Evolutionary conservation across 1,140 invertebrate genomes (phyloP), one percentile per base, ranked within the genome.

Genomic region (Polypedilum vanderplanki): DNA sequence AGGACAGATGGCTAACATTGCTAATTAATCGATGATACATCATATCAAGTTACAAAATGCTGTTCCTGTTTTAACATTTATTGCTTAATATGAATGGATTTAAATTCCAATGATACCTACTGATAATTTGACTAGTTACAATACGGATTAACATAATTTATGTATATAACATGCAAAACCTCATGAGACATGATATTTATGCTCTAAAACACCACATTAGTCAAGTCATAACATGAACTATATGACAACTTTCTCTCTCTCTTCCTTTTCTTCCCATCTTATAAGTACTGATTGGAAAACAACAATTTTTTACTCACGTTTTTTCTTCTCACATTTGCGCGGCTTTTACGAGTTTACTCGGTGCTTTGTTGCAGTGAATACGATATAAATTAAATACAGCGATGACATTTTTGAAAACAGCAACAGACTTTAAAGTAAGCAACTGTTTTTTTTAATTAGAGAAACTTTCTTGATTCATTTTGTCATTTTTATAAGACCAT

Each of bases 81-180:
- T n/a, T n/a, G n/a, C n/a, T n/a, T n/a, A n/a, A n/a, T 33, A 33
- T 33, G 24, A 33, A 33, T 33, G 5, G 24, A 1, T 33, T 33
- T 33, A 5, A 33, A 33, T 33, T 33, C 24, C 5, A 33, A 33
- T 33, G 24, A 33, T 33, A 33, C n/a, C 41, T 46, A 15, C 46
- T 57, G 46, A 57, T 15, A 57, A 57, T 57, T 57, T 57, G 46
- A 57, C 46, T 57, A 15, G 46, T n/a, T 57, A n/a, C n/a, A 12
- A 15, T 57, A 57, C 3, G 12, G n/a, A 70, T 70, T 70, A 70
- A 17, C 65, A 70, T 70, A 70, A 70, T 70, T 70, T 70, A 70
- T 70, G 65, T 57, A 12, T 57, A 57, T 57, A 12, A 57, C 46
- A 57, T 57, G 46, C 46, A 57, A n/a, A 33, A n/a, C 46, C 46